phyloP scores from a whole-genome alignment of 2,113 vertebrate species.

The Mormoops blainvillei region DNA sequence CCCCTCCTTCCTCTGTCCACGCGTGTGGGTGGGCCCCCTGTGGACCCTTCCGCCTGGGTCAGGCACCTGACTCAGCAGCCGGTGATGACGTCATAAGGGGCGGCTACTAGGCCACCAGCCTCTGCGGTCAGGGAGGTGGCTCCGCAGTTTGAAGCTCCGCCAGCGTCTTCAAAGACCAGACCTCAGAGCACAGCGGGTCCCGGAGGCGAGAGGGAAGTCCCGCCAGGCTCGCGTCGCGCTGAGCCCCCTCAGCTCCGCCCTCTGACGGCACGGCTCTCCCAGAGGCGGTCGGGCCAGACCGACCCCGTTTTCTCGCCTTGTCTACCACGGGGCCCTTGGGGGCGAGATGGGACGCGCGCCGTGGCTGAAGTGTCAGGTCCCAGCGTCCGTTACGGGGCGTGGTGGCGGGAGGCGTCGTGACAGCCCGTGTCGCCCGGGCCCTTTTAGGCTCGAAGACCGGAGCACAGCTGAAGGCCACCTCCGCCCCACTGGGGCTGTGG shows the following conservation, averaged over 20 bases:
- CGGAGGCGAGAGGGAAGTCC: background rate
- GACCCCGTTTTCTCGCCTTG: too few species aligned
- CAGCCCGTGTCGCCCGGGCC: background rate
- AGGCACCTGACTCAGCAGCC: background rate
- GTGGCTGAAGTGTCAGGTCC: too few species aligned
- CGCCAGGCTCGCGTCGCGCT: accelerated
- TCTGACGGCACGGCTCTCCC: accelerated
- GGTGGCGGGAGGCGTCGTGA: background rate
- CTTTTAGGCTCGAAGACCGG: too few species aligned
- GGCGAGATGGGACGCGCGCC: background rate
- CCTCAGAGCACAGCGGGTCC: background rate
- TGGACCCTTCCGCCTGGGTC: too few species aligned
- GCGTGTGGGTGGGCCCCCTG: too few species aligned
- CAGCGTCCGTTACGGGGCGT: background rate
- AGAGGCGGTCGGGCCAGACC: too few species aligned
- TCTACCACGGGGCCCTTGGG: background rate
- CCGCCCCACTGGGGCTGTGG: too few species aligned
- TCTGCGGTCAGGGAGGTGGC: background rate
- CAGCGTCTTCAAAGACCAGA: background rate
- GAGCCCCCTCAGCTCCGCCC: background rate
- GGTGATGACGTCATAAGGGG: background rate
- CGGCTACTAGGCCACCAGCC: slow-evolving; percentile 7
- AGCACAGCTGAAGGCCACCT: too few species aligned
- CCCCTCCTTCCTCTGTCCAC: background rate
- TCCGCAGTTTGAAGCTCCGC: background rate